Evolutionary conservation across 2,113 vertebrate genomes (phyloP).

Genomic region (Galbula dea): DNA sequence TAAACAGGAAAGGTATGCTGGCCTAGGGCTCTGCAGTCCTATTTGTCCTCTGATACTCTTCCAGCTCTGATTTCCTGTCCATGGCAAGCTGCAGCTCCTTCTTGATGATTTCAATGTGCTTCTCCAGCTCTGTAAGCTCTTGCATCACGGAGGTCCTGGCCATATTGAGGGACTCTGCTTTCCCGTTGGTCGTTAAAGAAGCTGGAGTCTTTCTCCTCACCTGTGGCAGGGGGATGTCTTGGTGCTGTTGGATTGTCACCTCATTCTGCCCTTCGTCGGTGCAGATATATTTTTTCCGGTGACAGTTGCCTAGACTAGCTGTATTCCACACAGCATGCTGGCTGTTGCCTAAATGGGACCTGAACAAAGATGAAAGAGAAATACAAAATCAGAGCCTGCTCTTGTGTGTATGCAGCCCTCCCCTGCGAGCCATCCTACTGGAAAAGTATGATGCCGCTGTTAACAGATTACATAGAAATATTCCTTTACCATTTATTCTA

Average conservation of each 20-base stretch:
- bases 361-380: constrained; percentile 59
- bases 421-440: not conserved
- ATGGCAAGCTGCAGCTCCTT: constrained; percentile 91
- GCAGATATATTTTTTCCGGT: constrained; percentile 75
- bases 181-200: constrained; percentile 85
- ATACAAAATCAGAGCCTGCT: not conserved
- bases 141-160: constrained; percentile 81
- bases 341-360: constrained; percentile 83
- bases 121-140: constrained; percentile 90
- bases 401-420: not conserved
- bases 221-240: constrained; percentile 77
- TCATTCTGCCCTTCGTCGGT: constrained; percentile 79
- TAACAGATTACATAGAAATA: not conserved
- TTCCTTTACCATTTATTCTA: not conserved
- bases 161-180: constrained; percentile 79
- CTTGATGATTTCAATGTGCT: constrained; percentile 90
- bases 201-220: constrained; percentile 76
- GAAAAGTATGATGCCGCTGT: not conserved
- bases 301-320: constrained; percentile 75
- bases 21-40: constrained; percentile 75
- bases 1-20: not conserved
- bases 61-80: constrained; percentile 91
- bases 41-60: constrained; percentile 87
- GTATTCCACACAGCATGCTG: constrained; percentile 85
- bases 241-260: constrained; percentile 70